These are phyloP conservation scores for Mesembrinibis cayennensis DNA, from an alignment of 2,113 vertebrate genomes.

Conservation along the genomic window DNA sequence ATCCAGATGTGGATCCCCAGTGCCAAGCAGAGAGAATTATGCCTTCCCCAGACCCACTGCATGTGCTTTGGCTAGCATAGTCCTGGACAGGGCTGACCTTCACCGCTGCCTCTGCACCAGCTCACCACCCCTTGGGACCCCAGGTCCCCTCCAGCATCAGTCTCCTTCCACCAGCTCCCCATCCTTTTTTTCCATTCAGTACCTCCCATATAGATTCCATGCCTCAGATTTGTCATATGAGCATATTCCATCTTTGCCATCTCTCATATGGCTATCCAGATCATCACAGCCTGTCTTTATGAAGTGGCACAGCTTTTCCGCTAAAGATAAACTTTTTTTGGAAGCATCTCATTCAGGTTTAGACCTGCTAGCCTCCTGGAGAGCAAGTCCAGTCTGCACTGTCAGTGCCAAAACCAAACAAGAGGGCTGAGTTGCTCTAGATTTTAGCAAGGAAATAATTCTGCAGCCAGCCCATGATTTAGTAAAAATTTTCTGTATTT, in stretches of 20 bases:
- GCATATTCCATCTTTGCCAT: not conserved
- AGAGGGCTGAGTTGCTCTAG: not conserved
- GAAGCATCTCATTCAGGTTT: not conserved
- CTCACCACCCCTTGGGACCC: too few species aligned
- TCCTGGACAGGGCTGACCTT: not conserved
- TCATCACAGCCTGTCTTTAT: not conserved
- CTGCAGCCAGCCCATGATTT: not conserved
- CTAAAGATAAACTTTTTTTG: not conserved
- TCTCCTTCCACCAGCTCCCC: not conserved
- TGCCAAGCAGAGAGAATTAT: not conserved
- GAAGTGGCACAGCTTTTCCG: not conserved
- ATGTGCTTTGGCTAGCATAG: accelerated
- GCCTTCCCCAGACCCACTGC: not conserved
- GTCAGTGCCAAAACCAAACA: not conserved
- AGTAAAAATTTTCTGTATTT: not conserved
- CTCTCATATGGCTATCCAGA: not conserved
- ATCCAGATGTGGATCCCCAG: not conserved
- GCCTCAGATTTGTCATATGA: not conserved
- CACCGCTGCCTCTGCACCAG: not conserved
- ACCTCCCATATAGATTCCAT: too few species aligned
- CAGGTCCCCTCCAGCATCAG: not conserved
- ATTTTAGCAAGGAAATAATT: not conserved
- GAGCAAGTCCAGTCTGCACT: not conserved
- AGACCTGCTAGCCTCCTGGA: not conserved
- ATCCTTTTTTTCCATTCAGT: not conserved